A percentile compares a stretch with the other conserved stretches of the same genome.
Conservation (phyloP, 2,797 vertebrate species). For the Menidia menidia region DNA sequence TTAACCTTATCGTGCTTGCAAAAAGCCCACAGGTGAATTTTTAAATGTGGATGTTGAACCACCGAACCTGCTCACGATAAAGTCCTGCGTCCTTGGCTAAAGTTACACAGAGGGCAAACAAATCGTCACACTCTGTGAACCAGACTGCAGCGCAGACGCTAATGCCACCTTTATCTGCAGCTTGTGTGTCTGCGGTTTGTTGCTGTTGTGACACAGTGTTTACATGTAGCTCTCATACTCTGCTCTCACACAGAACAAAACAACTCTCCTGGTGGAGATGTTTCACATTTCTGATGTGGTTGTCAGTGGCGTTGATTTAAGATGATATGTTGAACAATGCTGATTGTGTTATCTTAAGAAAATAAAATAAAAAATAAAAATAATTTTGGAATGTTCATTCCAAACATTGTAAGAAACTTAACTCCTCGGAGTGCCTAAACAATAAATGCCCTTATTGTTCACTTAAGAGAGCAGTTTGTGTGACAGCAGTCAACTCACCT, state of each 20-base stretch:
- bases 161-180: constrained; percentile 8
- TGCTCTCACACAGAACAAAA: background rate
- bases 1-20: background rate
- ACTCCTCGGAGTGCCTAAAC: background rate
- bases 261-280: background rate
- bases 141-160: constrained; percentile 10
- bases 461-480: constrained; percentile 1
- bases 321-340: background rate
- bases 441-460: background rate
- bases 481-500: constrained; percentile 21
- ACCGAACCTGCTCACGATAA: background rate
- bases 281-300: background rate
- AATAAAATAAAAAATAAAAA: too few relatives aligned
- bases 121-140: background rate
- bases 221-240: constrained; percentile 6
- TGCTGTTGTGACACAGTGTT: constrained; percentile 18
- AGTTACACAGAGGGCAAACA: background rate
- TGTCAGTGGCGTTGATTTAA: background rate
- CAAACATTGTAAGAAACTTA: background rate
- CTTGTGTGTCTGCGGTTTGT: constrained; percentile 34
- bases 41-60: background rate
- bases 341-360: too few relatives aligned
- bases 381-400: background rate
- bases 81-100: background rate
- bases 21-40: background rate